A percentile compares a stretch with the other conserved stretches of the same genome.
Evolutionary conservation across 1,140 invertebrate genomes (phyloP).

Genomic region (Semibalanus balanoides): DNA sequence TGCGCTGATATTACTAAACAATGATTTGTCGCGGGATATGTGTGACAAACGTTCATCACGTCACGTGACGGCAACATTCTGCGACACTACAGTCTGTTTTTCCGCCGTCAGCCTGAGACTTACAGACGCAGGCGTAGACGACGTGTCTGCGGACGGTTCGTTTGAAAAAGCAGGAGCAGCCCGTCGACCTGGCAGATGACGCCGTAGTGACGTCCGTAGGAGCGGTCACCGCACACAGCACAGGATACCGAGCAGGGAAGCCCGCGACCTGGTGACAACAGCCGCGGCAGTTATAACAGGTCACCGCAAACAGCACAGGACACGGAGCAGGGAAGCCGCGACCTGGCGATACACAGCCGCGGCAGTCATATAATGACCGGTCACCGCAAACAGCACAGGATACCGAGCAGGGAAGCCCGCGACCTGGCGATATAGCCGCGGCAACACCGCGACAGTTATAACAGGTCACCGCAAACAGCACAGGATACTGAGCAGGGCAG

Average conservation of each 20-base stretch:
- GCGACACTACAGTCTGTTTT: neutral
- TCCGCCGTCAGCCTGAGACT: slow-evolving; percentile 21
- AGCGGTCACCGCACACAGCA: slow-evolving; percentile 65
- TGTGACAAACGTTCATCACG: no score
- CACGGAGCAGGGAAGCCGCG: no score
- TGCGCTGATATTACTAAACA: no score
- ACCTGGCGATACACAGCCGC: no score
- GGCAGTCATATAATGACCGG: no score
- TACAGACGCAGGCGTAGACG: slow-evolving; percentile 60
- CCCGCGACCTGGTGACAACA: neutral
- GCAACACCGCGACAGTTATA: no score
- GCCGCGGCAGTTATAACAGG: no score
- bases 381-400: slow-evolving; percentile 55
- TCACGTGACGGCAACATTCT: slow-evolving; percentile 38
- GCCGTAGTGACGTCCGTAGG: slow-evolving; percentile 76
- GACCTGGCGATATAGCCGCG: neutral
- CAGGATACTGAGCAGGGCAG: no score
- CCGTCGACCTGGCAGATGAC: slow-evolving; percentile 73
- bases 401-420: neutral
- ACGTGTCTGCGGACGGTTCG: slow-evolving; percentile 52
- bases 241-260: slow-evolving; percentile 10
- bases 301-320: no score
- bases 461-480: no score
- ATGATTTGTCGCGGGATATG: no score
- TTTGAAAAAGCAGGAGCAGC: slow-evolving; percentile 81